Base-by-base conservation (phyloP, 2,113 vertebrate genomes). In the Sturnus vulgaris region DNA sequence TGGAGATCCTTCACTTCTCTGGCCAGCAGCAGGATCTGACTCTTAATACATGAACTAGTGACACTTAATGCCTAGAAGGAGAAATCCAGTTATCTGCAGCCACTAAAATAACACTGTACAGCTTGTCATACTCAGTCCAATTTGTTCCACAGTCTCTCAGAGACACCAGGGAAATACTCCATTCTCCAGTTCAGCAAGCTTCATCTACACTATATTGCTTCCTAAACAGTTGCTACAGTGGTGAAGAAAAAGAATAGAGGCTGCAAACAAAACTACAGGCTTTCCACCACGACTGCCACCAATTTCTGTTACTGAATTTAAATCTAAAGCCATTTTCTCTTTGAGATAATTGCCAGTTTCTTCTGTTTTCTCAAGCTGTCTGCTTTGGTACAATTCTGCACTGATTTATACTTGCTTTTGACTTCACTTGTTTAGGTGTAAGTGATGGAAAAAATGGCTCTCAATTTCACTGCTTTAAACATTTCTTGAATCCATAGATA, bases 101-200 rank as follows among this genome's bases (percentile, higher is more conserved):
- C 50, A 68, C 94, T 96, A 63, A 96, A 97, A 91, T 92, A 91
- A 92, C 95, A 91, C 90, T 83, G 82, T 84, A 88, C 75, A 91
- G 86, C 92, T 94, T 96, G 94, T 96, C 96, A 93, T 92, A 96
- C 86, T 92, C 95, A 91, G 93, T 86, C 76, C 91, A 94, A 96
- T 97, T 96, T 96, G 93, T 94, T 96, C 61, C 76, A 82, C 8
- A 71, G 93, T 35, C 88, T 94, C 93, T 86, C 79, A 76, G 65
- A 95, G 86, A 73, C 97, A 82, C 93, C 53, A 92, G 96, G 97
- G 96, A 96, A 96, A 96, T 95, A 93, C 75, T 91, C 69, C 59
- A 84, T 84, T 86, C 91, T 93, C 86, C 89, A 96, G 69, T 86
- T 88, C 94, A 94, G 72, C 88, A 95, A 93, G 75, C 90, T 96